Evolutionary conservation across 2,113 vertebrate genomes (phyloP).

Genomic region (Cyphomyrus plagiostoma): DNA sequence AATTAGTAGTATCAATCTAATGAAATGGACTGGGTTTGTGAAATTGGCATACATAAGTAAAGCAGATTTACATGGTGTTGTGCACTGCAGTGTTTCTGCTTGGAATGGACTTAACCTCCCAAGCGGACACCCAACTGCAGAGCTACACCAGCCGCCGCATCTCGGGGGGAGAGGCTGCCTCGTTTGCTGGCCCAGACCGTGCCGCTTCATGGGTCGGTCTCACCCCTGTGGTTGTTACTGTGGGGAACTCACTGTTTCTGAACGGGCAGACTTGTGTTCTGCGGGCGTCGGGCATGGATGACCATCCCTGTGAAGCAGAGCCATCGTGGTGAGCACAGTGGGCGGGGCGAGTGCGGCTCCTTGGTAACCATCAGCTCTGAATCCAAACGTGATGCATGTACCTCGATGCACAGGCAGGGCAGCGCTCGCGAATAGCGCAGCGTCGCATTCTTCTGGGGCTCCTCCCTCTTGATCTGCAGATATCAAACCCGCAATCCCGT

Average conservation of each 20-base stretch:
- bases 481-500: not conserved
- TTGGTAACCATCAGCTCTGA: not conserved
- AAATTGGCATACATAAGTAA: not conserved
- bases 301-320: slow-evolving; percentile 65
- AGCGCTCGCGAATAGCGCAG: slow-evolving; percentile 61
- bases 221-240: not conserved
- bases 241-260: slow-evolving; percentile 65
- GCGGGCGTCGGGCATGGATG: slow-evolving; percentile 66
- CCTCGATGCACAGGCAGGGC: slow-evolving; percentile 84
- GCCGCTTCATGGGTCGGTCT: not conserved
- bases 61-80: not conserved
- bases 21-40: not conserved
- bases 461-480: slow-evolving; percentile 67
- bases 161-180: no score
- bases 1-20: not conserved
- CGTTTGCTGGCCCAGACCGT: no score
- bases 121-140: not conserved
- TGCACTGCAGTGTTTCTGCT: not conserved
- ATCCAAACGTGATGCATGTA: slow-evolving; percentile 37
- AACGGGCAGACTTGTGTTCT: slow-evolving; percentile 78
- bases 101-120: not conserved
- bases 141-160: not conserved
- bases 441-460: slow-evolving; percentile 49
- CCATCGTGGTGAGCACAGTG: not conserved
- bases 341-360: no score